These are phyloP conservation scores for Ptychobarbus kaznakovi DNA, from an alignment of 2,797 vertebrate genomes.

Conservation along the genomic window DNA sequence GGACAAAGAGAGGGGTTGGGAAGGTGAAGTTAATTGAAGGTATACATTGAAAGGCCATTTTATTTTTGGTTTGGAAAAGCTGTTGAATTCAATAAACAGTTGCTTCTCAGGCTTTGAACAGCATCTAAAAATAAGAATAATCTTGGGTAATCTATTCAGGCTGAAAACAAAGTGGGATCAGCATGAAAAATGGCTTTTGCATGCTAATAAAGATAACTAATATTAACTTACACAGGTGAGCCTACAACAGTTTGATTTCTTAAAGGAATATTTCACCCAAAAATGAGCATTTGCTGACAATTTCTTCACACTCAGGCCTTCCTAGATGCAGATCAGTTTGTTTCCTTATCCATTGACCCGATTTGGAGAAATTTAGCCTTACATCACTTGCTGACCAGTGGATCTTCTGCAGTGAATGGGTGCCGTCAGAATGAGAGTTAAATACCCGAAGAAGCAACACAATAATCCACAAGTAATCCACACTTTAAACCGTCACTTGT, in stretches of 20 bases:
- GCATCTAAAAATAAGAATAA: neutral
- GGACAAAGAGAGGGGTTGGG: neutral
- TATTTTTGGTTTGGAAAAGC: slow-evolving; percentile 1
- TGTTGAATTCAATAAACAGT: neutral
- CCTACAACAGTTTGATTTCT: neutral
- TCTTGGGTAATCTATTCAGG: neutral
- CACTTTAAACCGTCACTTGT: neutral
- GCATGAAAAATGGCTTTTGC: neutral
- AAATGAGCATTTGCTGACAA: neutral
- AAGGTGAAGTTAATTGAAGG: neutral
- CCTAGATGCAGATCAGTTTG: neutral
- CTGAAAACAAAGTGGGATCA: neutral
- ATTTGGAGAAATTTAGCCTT: neutral
- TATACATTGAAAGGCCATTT: neutral
- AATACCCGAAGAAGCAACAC: neutral
- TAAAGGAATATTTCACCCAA: neutral
- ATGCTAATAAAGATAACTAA: neutral
- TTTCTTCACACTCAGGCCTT: neutral
- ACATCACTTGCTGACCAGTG: too few species aligned
- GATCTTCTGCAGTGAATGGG: too few species aligned
- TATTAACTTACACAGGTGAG: neutral
- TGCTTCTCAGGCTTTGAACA: neutral
- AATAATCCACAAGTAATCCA: neutral
- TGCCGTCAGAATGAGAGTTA: neutral
- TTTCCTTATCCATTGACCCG: neutral